Evolutionary conservation across 2,797 vertebrate genomes (phyloP).

Genomic region (Perodicticus potto): DNA sequence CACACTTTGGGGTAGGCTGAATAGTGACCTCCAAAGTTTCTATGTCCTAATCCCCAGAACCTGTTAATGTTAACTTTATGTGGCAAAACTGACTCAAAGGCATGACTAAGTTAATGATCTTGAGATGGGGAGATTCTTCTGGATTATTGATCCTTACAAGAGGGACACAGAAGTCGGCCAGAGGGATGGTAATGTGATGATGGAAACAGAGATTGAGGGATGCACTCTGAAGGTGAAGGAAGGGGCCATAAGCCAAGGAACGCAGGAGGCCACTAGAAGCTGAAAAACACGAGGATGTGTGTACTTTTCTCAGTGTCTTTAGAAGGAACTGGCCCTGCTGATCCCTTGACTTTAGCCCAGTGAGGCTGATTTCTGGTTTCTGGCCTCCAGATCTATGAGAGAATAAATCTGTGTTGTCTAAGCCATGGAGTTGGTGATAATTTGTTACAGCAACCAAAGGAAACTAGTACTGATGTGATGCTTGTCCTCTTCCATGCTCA

Average conservation of each 20-base stretch:
- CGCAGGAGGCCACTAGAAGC: background rate
- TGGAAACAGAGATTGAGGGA: background rate
- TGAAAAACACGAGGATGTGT: background rate
- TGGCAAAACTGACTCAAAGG: background rate
- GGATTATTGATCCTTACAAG: background rate
- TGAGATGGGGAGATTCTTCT: background rate
- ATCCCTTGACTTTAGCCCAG: no score
- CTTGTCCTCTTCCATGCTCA: background rate
- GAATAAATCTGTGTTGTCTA: background rate
- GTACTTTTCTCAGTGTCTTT: background rate
- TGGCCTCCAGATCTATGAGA: background rate
- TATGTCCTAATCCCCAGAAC: background rate
- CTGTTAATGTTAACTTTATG: background rate
- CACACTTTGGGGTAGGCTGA: background rate
- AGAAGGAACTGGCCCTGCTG: no score
- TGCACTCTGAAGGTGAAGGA: background rate
- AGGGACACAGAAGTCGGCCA: background rate
- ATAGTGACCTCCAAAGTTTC: background rate
- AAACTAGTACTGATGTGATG: background rate
- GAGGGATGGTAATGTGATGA: background rate
- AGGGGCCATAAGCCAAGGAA: background rate
- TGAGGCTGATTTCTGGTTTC: background rate
- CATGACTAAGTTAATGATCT: background rate
- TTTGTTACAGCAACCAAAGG: background rate
- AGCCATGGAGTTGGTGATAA: background rate